Conservation (phyloP, 2,797 vertebrate genomes). For the Acrossocheilus wenchowensis region DNA sequence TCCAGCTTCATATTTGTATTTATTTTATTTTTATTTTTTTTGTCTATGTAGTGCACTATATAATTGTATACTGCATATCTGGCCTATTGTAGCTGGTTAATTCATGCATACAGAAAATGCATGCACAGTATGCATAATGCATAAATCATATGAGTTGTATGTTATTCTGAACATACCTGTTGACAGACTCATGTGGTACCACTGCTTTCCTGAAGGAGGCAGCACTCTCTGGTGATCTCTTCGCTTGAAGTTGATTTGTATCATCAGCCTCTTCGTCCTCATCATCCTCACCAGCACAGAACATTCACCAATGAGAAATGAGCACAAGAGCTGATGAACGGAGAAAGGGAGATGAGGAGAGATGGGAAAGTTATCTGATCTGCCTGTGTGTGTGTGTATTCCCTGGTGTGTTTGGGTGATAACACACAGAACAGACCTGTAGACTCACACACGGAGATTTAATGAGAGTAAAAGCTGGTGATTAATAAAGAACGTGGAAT, state of each 20-base stretch:
- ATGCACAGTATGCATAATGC: neutral
- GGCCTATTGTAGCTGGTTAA: neutral
- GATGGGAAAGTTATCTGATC: constrained; percentile 50
- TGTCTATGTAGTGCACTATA: neutral
- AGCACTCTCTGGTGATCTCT: constrained; percentile 56
- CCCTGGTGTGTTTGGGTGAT: constrained; percentile 51
- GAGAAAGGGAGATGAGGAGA: constrained; percentile 58
- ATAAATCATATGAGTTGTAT: neutral
- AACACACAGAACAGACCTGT: constrained; percentile 52
- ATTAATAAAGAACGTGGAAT: constrained; percentile 66
- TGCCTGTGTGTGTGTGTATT: constrained; percentile 48
- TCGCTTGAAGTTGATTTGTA: constrained; percentile 38
- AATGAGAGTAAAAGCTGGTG: constrained; percentile 61
- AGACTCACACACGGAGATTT: constrained; percentile 35
- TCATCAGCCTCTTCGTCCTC: constrained; percentile 25
- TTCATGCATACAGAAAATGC: neutral
- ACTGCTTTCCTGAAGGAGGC: constrained; percentile 66
- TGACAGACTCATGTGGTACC: constrained; percentile 19
- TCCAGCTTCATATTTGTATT: no score
- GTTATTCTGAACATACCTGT: constrained; percentile 3
- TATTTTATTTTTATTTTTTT: no score
- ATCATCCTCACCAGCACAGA: neutral
- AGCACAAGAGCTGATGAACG: constrained; percentile 64
- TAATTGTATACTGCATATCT: neutral
- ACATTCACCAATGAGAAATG: constrained; percentile 34